A percentile compares a stretch with the other conserved stretches of the same genome.
Conservation (phyloP, 2,797 vertebrate species). For the Mus spretus region DNA sequence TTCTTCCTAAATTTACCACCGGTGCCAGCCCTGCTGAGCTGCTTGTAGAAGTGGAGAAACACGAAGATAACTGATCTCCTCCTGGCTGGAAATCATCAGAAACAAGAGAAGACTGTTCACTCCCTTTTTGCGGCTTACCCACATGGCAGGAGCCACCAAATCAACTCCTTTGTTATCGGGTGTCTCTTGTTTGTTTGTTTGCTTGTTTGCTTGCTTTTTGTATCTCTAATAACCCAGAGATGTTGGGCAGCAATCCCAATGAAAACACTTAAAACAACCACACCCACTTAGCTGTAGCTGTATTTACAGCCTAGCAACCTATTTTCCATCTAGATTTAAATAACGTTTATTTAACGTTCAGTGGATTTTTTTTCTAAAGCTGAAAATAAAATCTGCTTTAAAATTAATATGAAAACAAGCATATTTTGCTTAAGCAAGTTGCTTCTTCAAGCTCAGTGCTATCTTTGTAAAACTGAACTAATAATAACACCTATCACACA, state of each 20-base stretch:
- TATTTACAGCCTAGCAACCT: conserved; percentile 12
- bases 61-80: not conserved
- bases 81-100: not conserved
- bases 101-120: not conserved
- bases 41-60: not conserved
- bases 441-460: conserved; percentile 4
- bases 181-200: not conserved
- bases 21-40: not conserved
- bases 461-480: conserved; percentile 1
- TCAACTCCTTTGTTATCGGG: not conserved
- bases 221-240: not conserved
- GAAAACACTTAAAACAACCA: not conserved
- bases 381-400: conserved; percentile 29
- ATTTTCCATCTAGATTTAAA: not conserved
- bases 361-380: not conserved
- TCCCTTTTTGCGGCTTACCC: rapidly evolving
- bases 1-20: conserved; percentile 8
- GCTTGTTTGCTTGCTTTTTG: not conserved
- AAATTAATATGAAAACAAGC: conserved; percentile 15
- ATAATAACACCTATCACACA: not conserved
- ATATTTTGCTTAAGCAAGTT: conserved; percentile 31
- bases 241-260: not conserved
- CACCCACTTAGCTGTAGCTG: not conserved
- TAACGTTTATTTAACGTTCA: conserved; percentile 2
- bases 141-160: not conserved